Evolutionary conservation across 2,888 invertebrate species (phyloP).

Genomic region (Halictus quadricinctus): DNA sequence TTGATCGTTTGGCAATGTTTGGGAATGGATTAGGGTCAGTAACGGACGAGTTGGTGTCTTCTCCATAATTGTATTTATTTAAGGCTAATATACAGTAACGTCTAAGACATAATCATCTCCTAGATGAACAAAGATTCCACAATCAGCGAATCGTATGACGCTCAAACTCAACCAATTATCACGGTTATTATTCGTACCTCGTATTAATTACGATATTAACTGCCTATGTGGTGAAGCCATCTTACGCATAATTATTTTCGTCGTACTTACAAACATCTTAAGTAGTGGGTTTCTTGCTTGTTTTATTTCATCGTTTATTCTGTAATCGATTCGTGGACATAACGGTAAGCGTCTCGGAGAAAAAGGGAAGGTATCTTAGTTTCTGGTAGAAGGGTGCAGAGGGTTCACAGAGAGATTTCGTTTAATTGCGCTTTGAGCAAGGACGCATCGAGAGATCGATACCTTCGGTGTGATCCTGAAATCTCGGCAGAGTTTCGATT

Average conservation of each 20-base stretch:
- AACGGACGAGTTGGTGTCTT: constrained; percentile 12
- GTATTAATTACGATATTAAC: constrained; percentile 60
- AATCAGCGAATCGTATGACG: constrained; percentile 52
- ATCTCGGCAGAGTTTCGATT: constrained; percentile 2
- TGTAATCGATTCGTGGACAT: constrained; percentile 57
- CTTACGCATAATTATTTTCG: constrained; percentile 51
- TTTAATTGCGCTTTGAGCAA: constrained; percentile 42
- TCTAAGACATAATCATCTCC: constrained; percentile 65
- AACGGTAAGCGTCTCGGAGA: constrained; percentile 41
- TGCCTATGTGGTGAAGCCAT: constrained; percentile 62
- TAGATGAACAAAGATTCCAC: constrained; percentile 69
- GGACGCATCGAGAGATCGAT: constrained; percentile 32
- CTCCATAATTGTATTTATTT: constrained; percentile 69
- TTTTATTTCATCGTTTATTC: constrained; percentile 13
- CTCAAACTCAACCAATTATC: constrained; percentile 44
- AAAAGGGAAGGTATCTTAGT: constrained; percentile 23
- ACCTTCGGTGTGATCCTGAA: background rate
- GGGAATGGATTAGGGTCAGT: background rate
- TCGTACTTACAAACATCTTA: constrained; percentile 59
- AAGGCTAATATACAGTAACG: constrained; percentile 72
- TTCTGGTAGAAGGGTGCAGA: background rate
- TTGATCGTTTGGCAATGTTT: background rate
- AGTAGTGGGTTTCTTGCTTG: constrained; percentile 40
- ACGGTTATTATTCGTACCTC: constrained; percentile 51
- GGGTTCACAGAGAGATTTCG: constrained; percentile 6